These are phyloP conservation scores for Sander lucioperca DNA, from an alignment of 2,113 vertebrate genomes.

Conservation along the genomic window DNA sequence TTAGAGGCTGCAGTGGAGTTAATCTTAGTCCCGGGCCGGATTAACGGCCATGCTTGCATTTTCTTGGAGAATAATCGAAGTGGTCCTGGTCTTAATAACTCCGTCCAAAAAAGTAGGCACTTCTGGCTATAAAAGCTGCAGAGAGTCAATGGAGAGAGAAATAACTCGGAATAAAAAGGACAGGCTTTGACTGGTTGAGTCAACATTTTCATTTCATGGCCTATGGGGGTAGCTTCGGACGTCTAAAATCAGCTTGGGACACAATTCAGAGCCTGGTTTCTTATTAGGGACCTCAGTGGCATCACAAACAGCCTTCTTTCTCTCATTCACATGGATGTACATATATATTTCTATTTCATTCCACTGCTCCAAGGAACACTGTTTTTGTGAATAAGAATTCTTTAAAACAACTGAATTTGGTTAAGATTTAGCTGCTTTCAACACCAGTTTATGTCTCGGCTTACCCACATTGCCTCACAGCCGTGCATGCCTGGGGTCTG, in stretches of 20 bases:
- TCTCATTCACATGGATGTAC: slow-evolving; percentile 6
- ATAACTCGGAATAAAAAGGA: slow-evolving; percentile 60
- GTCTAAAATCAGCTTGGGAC: slow-evolving; percentile 33
- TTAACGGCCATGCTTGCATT: slow-evolving; percentile 66
- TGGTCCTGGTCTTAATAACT: slow-evolving; percentile 59
- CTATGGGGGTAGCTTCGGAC: slow-evolving; percentile 50
- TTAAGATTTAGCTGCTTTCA: slow-evolving; percentile 34
- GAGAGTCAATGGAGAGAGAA: slow-evolving; percentile 72
- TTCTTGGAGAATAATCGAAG: slow-evolving; percentile 70
- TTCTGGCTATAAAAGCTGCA: slow-evolving; percentile 64
- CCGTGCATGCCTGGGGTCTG: slow-evolving; percentile 16
- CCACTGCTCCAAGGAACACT: neutral
- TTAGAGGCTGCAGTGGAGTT: slow-evolving; percentile 64
- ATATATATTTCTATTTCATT: slow-evolving; percentile 13
- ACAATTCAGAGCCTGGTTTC: slow-evolving; percentile 18
- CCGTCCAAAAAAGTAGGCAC: slow-evolving; percentile 50
- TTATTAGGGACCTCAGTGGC: neutral
- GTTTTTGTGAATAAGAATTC: slow-evolving; percentile 6
- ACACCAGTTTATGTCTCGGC: neutral
- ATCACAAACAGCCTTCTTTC: slow-evolving; percentile 11
- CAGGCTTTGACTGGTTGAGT: slow-evolving; percentile 63
- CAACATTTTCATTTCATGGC: slow-evolving; percentile 73
- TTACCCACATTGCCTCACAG: slow-evolving; percentile 16
- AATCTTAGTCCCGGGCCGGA: slow-evolving; percentile 73
- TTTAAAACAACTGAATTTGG: slow-evolving; percentile 21